phyloP scores from a whole-genome alignment of 2,888 invertebrate species.

The Pinctada fucata region DNA sequence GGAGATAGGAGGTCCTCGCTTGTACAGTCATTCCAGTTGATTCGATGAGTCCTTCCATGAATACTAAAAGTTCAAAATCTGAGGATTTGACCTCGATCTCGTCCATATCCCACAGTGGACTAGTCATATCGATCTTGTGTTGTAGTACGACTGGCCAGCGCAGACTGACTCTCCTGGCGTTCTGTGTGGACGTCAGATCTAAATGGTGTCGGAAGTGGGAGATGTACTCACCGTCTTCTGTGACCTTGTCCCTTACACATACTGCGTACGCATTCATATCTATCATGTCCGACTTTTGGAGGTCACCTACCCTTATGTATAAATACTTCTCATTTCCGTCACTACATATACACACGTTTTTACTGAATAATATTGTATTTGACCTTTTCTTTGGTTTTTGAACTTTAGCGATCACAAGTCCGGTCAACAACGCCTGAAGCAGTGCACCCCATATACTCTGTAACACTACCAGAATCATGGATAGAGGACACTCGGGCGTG shows the following conservation, averaged over 20 bases:
- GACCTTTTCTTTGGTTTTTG: constrained; percentile 96
- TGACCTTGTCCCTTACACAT: constrained; percentile 92
- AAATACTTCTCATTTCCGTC: constrained; percentile 73
- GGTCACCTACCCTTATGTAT: constrained; percentile 76
- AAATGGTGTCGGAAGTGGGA: constrained; percentile 95
- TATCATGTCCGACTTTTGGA: constrained; percentile 70
- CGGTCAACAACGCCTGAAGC: constrained; percentile 84
- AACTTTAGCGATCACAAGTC: constrained; percentile 92
- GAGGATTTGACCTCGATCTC: constrained; percentile 93
- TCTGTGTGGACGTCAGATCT: constrained; percentile 92
- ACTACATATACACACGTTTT: constrained; percentile 89
- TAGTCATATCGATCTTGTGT: constrained; percentile 92
- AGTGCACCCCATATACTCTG: constrained; percentile 92
- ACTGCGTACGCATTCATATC: constrained; percentile 96
- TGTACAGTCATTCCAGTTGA: constrained; percentile 82
- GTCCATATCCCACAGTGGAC: constrained; percentile 91
- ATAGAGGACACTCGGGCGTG: constrained; percentile 92
- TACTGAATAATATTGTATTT: constrained; percentile 93
- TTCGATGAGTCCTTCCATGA: constrained; percentile 92
- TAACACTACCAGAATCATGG: constrained; percentile 91
- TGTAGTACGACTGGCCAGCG: constrained; percentile 98
- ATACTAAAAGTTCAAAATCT: constrained; percentile 95
- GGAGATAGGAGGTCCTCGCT: constrained; percentile 76
- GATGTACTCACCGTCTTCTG: constrained; percentile 92
- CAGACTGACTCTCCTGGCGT: constrained; percentile 94